These are phyloP conservation scores for Salpingus planirostris DNA, from an alignment of 2,888 invertebrate species.

Conservation along the genomic window DNA sequence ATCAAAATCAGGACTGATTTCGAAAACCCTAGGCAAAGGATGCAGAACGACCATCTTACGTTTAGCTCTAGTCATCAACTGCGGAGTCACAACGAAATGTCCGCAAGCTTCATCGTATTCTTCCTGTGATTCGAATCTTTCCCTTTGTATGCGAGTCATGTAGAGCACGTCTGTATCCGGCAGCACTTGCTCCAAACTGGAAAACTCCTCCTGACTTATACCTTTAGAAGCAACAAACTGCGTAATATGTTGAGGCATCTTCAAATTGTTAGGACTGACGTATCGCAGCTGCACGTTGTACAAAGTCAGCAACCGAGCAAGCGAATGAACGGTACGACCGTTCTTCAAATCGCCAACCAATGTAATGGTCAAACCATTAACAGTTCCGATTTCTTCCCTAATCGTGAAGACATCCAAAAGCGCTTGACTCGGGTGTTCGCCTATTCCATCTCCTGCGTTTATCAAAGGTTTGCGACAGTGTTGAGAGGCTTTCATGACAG, in stretches of 20 bases:
- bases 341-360: slow-evolving; percentile 98
- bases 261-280: slow-evolving; percentile 77
- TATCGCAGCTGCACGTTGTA: slow-evolving; percentile 92
- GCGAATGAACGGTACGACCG: slow-evolving; percentile 95
- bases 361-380: slow-evolving; percentile 93
- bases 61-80: slow-evolving; percentile 90
- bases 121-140: slow-evolving; percentile 73
- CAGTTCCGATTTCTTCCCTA: slow-evolving; percentile 96
- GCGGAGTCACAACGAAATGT: slow-evolving; percentile 83
- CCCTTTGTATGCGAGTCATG: slow-evolving; percentile 95
- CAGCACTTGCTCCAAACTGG: slow-evolving; percentile 75
- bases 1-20: slow-evolving; percentile 93
- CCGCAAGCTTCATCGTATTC: slow-evolving; percentile 87
- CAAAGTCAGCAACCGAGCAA: slow-evolving; percentile 84
- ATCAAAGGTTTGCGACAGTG: slow-evolving; percentile 85
- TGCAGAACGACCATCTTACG: slow-evolving; percentile 95
- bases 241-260: slow-evolving; percentile 83
- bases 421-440: slow-evolving; percentile 97
- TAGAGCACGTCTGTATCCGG: slow-evolving; percentile 95
- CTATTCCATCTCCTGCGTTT: slow-evolving; percentile 96
- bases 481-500: slow-evolving; percentile 79
- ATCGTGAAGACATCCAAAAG: slow-evolving; percentile 96
- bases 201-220: slow-evolving; percentile 64
- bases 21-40: slow-evolving; percentile 88
- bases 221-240: slow-evolving; percentile 72